Base-by-base conservation (phyloP, 2,888 invertebrate genomes). In the Antheraea yamamai region DNA sequence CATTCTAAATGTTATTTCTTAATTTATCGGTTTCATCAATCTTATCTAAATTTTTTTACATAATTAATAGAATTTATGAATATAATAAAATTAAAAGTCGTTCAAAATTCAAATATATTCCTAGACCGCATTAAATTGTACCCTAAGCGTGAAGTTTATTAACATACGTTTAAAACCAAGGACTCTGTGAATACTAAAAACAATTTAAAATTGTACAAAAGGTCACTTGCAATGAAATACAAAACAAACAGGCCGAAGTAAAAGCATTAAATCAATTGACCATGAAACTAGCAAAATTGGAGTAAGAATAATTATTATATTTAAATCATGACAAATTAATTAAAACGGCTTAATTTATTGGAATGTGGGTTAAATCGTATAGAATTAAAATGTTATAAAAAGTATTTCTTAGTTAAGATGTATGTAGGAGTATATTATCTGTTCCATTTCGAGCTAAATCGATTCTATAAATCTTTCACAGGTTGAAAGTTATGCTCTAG, bases 231-330 rank as follows among this genome's bases (percentile, higher is more conserved):
- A 58, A 76, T 74, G 78, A 84, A 83, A 71, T 71, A 82, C 77
- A 76, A 76, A 77, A 79, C 78, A 78, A 85, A 64, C 78, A 79
- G 84, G 81, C 78, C 83, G 74, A 76, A 80, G 79, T 81, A 83
- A 84, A 84, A 85, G 84, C 86, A 81, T 78, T 66, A 79, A 85
- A 86, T 84, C 78, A 77, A 86, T 87, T 84, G 78, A 79, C 75
- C 81, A 77, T 76, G 76, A 75, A 78, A 75, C 76, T 77, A 73
- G 73, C 23, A 68, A 73, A 82, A 81, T 74, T 85, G 79, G 83
- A 84, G 79, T 85, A 81, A 30, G 81, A 80, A 83, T 82, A 73
- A 76, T 66, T 26, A 61, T 79, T 76, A 75, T 78, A 76, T 77
- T 75, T 35, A 73, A 39, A n/a, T 70, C 39, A 70, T 66, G 39